Conservation (phyloP, 2,113 vertebrate genomes). For the Apaloderma vittatum region DNA sequence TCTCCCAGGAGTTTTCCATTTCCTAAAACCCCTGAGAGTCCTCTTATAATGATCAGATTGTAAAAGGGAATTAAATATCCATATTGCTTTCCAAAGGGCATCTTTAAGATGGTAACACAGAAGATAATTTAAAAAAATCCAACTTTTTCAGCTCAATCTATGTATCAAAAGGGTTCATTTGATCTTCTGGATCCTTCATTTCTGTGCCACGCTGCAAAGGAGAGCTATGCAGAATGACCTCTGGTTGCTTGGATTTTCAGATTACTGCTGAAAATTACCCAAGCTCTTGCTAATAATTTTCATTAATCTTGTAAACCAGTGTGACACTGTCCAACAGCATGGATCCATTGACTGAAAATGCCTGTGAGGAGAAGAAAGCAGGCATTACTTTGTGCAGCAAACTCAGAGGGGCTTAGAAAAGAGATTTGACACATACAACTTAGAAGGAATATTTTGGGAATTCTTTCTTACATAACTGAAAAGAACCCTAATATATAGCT, state of each 20-base stretch:
- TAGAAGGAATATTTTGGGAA: not conserved
- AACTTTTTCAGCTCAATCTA: not conserved
- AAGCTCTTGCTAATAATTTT: not conserved
- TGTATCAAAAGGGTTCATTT: not conserved
- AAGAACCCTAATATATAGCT: not conserved
- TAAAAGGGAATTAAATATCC: not conserved
- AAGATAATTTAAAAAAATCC: not conserved
- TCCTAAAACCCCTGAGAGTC: fast-evolving
- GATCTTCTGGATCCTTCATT: not conserved
- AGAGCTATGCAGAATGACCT: fast-evolving
- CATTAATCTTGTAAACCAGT: not conserved
- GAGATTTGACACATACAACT: fast-evolving
- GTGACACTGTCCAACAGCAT: fast-evolving
- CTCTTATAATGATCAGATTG: not conserved
- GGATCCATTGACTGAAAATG: not conserved
- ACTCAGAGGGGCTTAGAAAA: not conserved
- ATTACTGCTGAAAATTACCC: not conserved
- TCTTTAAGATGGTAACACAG: not conserved
- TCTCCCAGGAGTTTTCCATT: not conserved
- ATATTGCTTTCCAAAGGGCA: not conserved
- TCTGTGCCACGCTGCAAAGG: not conserved
- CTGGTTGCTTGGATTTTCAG: not conserved
- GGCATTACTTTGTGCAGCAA: not conserved
- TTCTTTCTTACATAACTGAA: fast-evolving
- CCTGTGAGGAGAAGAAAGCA: not conserved